Evolutionary conservation across 1,140 invertebrate species (phyloP), one percentile per base, ranked within the genome.

Genomic region (Oryctes rhinoceros): DNA sequence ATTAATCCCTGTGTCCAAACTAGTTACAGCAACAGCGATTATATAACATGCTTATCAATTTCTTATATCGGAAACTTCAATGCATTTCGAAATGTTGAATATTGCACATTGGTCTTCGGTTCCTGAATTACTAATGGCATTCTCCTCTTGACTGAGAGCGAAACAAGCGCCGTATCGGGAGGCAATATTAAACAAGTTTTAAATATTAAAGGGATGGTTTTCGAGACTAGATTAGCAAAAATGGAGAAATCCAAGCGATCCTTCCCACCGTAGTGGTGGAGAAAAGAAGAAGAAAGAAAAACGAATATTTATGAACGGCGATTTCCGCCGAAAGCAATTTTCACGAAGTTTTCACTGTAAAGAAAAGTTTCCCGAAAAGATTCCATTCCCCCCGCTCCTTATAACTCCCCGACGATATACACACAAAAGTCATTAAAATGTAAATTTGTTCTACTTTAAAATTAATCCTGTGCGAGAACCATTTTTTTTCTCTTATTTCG

Each of bases 381-480:
- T 59, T 59, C 53, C n/a, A 18, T 59, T 59, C 53, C 53, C 9
- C 24, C 53, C 53, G 7, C 18, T n/a, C 53, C 53, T 59, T 59
- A 59, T 59, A 59, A 59, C 18, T 59, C 53, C 53, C 53, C 5
- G 53, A 59, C 18, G 53, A 59, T 59, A 59, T 59, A 59, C 53
- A 59, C 53, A 59, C 53, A 59, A 59, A 59, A 59, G 53, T 59
- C 53, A 59, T 59, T 59, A 59, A 59, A 59, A 59, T 59, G 53
- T 59, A 59, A 59, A 59, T 59, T 59, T 59, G 53, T 59, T 59
- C 53, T 18, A 15, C 53, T 59, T 59, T n/a, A 59, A 59, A 59
- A 59, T 59, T 59, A 59, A 59, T 59, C 53, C 53, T 59, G 18
- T 18, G 15, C 53, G 53, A 59, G 53, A n/a, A 59, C 53, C 5